Percentiles rank a stretch among this genome's conserved stretches.
phyloP scores from a whole-genome alignment of 2,797 vertebrate genomes.

The Hyperoplus immaculatus region DNA sequence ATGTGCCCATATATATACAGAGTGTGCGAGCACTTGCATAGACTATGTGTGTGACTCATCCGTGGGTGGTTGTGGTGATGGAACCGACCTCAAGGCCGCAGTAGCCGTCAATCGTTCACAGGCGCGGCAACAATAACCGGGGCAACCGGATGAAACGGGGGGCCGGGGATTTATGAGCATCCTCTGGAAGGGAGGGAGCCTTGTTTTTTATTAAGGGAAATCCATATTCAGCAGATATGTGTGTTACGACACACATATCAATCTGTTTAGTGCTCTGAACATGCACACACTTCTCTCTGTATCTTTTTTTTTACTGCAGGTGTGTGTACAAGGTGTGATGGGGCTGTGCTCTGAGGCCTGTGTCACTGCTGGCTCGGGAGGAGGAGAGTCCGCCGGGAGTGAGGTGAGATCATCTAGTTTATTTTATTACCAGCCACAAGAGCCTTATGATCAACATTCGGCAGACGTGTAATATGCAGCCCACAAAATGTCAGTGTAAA shows the following conservation, averaged over 20 bases:
- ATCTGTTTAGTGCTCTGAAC: slow-evolving; percentile 8
- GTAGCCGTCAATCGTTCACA: slow-evolving; percentile 57
- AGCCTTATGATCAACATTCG: not conserved
- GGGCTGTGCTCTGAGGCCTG: slow-evolving; percentile 89
- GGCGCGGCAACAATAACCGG: slow-evolving; percentile 55
- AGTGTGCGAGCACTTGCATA: slow-evolving; percentile 26
- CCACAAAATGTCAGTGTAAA: not conserved
- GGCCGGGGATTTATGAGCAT: slow-evolving; percentile 45
- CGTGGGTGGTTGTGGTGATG: slow-evolving; percentile 68
- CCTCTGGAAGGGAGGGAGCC: slow-evolving; percentile 35
- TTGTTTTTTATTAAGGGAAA: slow-evolving; percentile 54
- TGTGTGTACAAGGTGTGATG: slow-evolving; percentile 86
- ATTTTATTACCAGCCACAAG: slow-evolving; percentile 1
- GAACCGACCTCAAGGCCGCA: slow-evolving; percentile 56
- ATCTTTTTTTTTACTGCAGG: slow-evolving; percentile 41
- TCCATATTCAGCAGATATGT: slow-evolving; percentile 67
- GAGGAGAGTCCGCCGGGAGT: slow-evolving; percentile 70
- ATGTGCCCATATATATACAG: slow-evolving; percentile 37
- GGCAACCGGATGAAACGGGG: slow-evolving; percentile 32
- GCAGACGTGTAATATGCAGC: not conserved
- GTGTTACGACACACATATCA: slow-evolving; percentile 46
- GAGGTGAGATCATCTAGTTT: slow-evolving; percentile 66
- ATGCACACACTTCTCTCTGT: not conserved
- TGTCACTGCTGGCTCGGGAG: slow-evolving; percentile 60
- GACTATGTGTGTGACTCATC: slow-evolving; percentile 73